Evolutionary conservation across 2,888 invertebrate species (phyloP).

Genomic region (Busseola fusca): DNA sequence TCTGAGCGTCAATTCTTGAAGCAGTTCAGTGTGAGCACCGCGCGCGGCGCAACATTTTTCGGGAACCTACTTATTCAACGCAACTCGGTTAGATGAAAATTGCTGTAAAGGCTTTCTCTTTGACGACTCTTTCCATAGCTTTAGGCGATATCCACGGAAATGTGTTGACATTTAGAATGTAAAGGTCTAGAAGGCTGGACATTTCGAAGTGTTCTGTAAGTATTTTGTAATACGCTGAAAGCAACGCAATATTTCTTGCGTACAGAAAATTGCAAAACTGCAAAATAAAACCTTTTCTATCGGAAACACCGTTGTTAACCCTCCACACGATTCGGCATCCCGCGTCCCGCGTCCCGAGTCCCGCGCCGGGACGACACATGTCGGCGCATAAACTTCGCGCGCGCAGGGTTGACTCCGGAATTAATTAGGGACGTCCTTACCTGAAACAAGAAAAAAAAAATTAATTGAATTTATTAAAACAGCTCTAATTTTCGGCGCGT

Average conservation of each 20-base stretch:
- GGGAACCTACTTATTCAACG: background rate
- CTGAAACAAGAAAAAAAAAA: conserved; percentile 70
- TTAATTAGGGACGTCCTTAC: conserved; percentile 72
- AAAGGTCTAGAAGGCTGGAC: background rate
- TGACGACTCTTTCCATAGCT: background rate
- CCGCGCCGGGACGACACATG: conserved; percentile 61
- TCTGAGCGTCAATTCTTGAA: too few species aligned
- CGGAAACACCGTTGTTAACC: conserved; percentile 15
- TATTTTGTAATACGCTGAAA: background rate
- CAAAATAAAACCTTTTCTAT: conserved; percentile 36
- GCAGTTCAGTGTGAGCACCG: background rate
- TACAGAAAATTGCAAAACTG: background rate
- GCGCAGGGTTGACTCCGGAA: conserved; percentile 51
- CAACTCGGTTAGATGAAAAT: background rate
- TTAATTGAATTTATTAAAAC: conserved; percentile 52
- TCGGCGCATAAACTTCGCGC: conserved; percentile 72
- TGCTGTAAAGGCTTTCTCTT: background rate
- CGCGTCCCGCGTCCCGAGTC: conserved; percentile 6
- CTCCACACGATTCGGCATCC: conserved; percentile 11
- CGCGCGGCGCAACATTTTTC: background rate
- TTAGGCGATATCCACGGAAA: background rate
- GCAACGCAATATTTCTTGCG: background rate
- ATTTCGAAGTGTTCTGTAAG: background rate
- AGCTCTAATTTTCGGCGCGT: conserved; percentile 36
- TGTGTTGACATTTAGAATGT: background rate